A percentile compares a stretch with the other conserved stretches of the same genome.
Conservation (phyloP, 2,888 invertebrate species). For the Nephrotoma flavescens region DNA sequence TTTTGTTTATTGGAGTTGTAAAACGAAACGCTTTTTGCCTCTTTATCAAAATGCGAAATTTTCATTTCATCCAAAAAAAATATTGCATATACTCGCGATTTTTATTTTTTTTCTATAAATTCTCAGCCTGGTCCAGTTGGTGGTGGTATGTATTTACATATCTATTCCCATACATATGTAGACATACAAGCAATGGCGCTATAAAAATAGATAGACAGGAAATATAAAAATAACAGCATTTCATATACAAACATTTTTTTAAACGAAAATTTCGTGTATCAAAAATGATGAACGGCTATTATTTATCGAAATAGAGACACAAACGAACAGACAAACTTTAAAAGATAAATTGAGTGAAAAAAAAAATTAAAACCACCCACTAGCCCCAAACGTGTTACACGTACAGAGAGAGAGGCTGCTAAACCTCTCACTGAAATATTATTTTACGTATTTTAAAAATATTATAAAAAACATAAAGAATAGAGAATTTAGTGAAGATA, state of each 20-base stretch:
- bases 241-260: not conserved
- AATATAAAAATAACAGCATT: not conserved
- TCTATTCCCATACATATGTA: not conserved
- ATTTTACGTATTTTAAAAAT: not conserved
- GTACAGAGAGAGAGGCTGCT: not conserved
- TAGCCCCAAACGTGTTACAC: not conserved
- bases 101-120: not conserved
- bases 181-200: not conserved
- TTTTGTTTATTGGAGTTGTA: not conserved
- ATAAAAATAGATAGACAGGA: not conserved
- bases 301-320: constrained; percentile 1
- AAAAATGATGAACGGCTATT: not conserved
- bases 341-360: not conserved
- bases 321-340: not conserved
- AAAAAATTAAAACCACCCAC: not conserved
- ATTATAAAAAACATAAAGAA: not conserved
- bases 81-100: not conserved
- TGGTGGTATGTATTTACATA: not conserved
- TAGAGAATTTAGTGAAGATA: not conserved
- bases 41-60: not conserved
- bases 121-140: not conserved
- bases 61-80: not conserved
- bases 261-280: not conserved
- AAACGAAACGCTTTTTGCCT: constrained; percentile 4
- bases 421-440: not conserved